phyloP scores from a whole-genome alignment of 2,888 invertebrate genomes.

The Pasiphila rectangulata region DNA sequence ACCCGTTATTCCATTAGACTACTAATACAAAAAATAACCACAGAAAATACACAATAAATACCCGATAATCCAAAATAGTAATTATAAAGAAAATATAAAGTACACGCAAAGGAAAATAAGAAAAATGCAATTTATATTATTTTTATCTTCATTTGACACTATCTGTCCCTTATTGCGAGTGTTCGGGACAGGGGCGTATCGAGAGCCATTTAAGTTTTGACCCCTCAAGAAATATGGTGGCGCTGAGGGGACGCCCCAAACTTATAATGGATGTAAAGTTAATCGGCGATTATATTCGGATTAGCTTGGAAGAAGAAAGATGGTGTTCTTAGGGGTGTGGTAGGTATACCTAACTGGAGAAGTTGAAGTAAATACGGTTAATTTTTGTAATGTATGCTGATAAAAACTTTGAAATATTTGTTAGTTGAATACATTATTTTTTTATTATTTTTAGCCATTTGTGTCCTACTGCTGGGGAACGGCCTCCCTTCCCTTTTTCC shows the following conservation, averaged over 20 bases:
- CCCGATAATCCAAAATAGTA: too few relatives aligned
- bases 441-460: too few relatives aligned
- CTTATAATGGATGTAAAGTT: slow-evolving; percentile 41
- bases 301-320: slow-evolving; percentile 9
- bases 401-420: too few relatives aligned
- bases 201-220: slow-evolving; percentile 66
- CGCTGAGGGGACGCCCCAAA: slow-evolving; percentile 36
- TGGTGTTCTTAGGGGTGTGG: not conserved
- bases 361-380: too few relatives aligned
- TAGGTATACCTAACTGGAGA: not conserved
- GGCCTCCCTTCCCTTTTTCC: too few relatives aligned
- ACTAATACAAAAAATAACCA: too few relatives aligned
- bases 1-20: too few relatives aligned
- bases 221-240: slow-evolving; percentile 66
- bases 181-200: slow-evolving; percentile 72
- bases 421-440: too few relatives aligned
- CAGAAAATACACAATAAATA: too few relatives aligned
- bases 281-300: slow-evolving; percentile 35
- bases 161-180: slow-evolving; percentile 67
- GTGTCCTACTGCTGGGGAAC: too few relatives aligned
- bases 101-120: slow-evolving; percentile 26
- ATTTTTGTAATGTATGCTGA: too few relatives aligned
- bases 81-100: slow-evolving; percentile 1
- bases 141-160: slow-evolving; percentile 81
- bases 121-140: slow-evolving; percentile 74